Conservation (phyloP, 1,140 invertebrate species). For the Pseudachorutes palmiensis region DNA sequence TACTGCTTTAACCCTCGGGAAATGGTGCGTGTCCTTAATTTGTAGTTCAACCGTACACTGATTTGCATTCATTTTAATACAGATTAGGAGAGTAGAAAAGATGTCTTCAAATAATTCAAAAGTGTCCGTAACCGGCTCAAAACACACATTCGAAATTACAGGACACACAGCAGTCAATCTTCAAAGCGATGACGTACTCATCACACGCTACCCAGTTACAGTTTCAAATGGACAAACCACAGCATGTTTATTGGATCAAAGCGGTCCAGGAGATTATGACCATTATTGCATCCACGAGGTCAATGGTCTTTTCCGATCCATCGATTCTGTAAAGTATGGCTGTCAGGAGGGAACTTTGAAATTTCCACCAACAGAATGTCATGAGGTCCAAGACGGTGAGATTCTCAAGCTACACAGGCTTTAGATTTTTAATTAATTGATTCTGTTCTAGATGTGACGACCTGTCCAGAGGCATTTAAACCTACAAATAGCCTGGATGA, state of each 20-base stretch:
- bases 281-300: neutral
- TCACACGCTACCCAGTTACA: neutral
- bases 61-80: neutral
- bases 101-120: neutral
- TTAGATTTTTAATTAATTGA: neutral
- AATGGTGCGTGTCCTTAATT: neutral
- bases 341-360: neutral
- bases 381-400: neutral
- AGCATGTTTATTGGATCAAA: neutral
- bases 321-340: neutral
- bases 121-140: neutral
- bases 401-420: neutral
- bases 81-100: neutral
- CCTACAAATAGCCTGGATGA: neutral
- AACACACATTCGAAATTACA: neutral
- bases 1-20: constrained; percentile 1
- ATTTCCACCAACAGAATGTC: neutral
- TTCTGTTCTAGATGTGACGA: neutral
- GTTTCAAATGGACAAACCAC: neutral
- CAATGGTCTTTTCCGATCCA: neutral
- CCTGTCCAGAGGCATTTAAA: neutral
- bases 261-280: neutral
- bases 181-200: neutral
- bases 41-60: neutral
- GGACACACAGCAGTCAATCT: neutral